These are phyloP conservation scores for Ommatoiulus sabulosus DNA, from an alignment of 2,888 invertebrate genomes.

Conservation along the genomic window DNA sequence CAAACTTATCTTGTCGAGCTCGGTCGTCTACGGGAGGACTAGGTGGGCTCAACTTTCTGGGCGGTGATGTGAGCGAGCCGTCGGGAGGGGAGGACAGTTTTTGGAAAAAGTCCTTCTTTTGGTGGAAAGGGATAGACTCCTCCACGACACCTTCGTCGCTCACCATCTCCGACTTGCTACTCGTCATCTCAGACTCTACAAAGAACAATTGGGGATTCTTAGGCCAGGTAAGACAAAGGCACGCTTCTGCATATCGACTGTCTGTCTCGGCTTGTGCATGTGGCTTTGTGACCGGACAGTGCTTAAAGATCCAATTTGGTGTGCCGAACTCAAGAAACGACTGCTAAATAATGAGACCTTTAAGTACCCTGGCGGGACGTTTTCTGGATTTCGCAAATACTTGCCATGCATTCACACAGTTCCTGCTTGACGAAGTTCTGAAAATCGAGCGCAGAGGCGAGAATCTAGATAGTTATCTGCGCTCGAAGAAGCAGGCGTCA, in stretches of 20 bases:
- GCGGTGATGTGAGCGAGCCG: slow-evolving; percentile 66
- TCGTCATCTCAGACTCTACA: slow-evolving; percentile 42
- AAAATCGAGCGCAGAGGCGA: not conserved
- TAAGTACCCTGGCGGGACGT: not conserved
- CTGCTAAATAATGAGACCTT: not conserved
- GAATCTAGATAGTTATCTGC: not conserved
- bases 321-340: not conserved
- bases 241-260: not conserved
- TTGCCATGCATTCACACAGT: slow-evolving; percentile 56
- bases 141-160: slow-evolving; percentile 68
- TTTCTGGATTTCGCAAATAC: not conserved
- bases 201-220: slow-evolving; percentile 35
- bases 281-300: slow-evolving; percentile 25
- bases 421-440: slow-evolving; percentile 44
- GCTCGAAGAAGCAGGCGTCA: not conserved
- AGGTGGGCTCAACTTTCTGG: slow-evolving; percentile 69
- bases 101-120: slow-evolving; percentile 60
- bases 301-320: not conserved
- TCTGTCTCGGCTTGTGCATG: not conserved
- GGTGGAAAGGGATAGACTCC: slow-evolving; percentile 65
- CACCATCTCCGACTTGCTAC: slow-evolving; percentile 29
- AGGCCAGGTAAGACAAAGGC: not conserved
- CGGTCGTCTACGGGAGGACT: slow-evolving; percentile 52
- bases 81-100: slow-evolving; percentile 56
- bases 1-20: not conserved